phyloP scores from a whole-genome alignment of 2,797 vertebrate species.

The Sebastes reedi region DNA sequence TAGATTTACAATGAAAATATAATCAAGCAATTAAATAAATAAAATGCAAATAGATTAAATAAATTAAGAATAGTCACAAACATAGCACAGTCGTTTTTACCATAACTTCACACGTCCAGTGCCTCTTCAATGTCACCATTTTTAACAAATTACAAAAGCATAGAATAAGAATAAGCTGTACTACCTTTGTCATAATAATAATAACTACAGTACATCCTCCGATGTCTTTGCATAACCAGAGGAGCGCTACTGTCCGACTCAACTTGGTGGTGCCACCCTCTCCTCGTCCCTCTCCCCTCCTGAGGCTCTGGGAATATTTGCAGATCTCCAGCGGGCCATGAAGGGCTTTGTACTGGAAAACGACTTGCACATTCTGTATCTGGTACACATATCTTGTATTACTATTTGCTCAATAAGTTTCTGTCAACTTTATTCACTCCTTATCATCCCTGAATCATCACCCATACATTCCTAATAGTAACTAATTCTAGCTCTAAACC shows the following conservation, averaged over 20 bases:
- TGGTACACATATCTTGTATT: slow-evolving; percentile 75
- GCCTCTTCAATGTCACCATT: no score
- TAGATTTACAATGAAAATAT: no score
- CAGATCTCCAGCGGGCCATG: slow-evolving; percentile 97
- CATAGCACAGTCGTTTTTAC: no score
- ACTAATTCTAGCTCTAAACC: background rate
- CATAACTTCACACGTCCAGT: no score
- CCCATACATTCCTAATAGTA: background rate
- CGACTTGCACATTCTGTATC: slow-evolving; percentile 95
- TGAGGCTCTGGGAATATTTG: slow-evolving; percentile 95
- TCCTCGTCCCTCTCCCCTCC: slow-evolving; percentile 94
- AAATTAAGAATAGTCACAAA: no score
- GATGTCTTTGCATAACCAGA: slow-evolving; percentile 56
- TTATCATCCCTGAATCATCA: background rate
- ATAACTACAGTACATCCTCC: background rate
- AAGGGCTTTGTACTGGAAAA: slow-evolving; percentile 98
- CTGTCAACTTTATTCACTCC: background rate
- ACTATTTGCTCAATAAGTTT: background rate
- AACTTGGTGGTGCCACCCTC: slow-evolving; percentile 93
- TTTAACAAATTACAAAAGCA: no score
- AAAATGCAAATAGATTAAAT: no score
- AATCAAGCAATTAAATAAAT: no score
- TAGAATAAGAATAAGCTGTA: background rate
- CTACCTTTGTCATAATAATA: background rate
- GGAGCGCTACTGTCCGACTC: slow-evolving; percentile 89